Percentiles rank a stretch among this genome's conserved stretches.
These are phyloP conservation scores for Drymodes brunneopygia DNA, from an alignment of 2,113 vertebrate species.

Conservation along the genomic window DNA sequence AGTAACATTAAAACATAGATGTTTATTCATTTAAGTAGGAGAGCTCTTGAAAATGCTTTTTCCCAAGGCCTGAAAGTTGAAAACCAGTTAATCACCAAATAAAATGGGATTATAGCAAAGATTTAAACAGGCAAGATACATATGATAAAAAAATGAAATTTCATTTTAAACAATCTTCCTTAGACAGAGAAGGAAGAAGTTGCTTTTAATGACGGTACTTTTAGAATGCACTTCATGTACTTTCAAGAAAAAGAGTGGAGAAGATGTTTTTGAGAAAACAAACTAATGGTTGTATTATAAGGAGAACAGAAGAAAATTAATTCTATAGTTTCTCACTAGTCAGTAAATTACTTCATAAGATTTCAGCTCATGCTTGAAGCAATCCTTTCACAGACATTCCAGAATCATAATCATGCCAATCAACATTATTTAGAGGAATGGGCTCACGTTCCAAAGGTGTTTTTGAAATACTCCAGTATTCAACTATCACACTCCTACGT, in stretches of 20 bases:
- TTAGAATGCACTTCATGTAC: not conserved
- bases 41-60: not conserved
- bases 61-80: not conserved
- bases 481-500: slow-evolving; percentile 23
- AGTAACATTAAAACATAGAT: slow-evolving; percentile 15
- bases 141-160: not conserved
- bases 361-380: not conserved
- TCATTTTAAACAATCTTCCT: slow-evolving; percentile 4
- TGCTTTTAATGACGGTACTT: slow-evolving; percentile 52
- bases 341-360: slow-evolving; percentile 24
- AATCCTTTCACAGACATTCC: not conserved
- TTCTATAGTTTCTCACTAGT: slow-evolving; percentile 33
- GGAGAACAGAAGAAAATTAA: slow-evolving; percentile 27
- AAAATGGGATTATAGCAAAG: slow-evolving; percentile 20
- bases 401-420: slow-evolving; percentile 10
- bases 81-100: slow-evolving; percentile 38
- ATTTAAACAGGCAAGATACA: slow-evolving; percentile 10
- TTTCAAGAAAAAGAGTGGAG: not conserved
- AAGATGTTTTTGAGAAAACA: slow-evolving; percentile 46
- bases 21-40: not conserved
- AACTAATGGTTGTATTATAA: not conserved
- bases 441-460: slow-evolving; percentile 38
- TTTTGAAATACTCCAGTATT: slow-evolving; percentile 60
- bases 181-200: not conserved
- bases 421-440: slow-evolving; percentile 26